Base-by-base conservation (phyloP, 2,888 invertebrate species). In the Pyrgus malvae region DNA sequence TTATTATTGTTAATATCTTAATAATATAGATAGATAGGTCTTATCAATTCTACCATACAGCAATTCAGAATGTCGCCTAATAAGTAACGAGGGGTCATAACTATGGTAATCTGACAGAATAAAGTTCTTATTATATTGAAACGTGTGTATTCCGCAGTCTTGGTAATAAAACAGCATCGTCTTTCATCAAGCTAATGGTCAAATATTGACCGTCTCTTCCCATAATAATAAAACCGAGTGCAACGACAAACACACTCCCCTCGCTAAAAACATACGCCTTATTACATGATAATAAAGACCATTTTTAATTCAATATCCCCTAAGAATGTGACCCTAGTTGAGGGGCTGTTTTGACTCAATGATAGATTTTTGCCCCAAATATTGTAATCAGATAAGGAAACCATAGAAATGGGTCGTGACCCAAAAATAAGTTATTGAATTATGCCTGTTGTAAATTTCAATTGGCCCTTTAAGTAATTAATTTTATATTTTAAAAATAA, bases 101-200 rank as follows among this genome's bases (percentile, higher is more conserved):
- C n/a, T n/a, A n/a, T n/a, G n/a, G 7, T 5, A 6, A 1, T 9
- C 27, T 9, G 2, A 27, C 27, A 27, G 8, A 27, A 29, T 11
- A 29, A 50, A 21, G 21, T 14, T 2, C n/a, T 1, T n/a, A 9
- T 27, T 7, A 27, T 12, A 31, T 31, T n/a, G n/a, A 14, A 31
- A 31, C n/a, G 29, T 37, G 37, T 17, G 21, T 38, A 38, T 7
- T 38, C 41, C 33, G 25, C 31, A 38, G 45, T 40, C 41, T 56
- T 33, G 21, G 33, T 40, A 35, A 62, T 65, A 65, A 67, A 67
- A 66, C 67, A 48, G 59, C 56, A 58, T 58, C 57, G 61, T 66
- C 66, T 74, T 78, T 73, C 74, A 81, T 84, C 69, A 75, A 67
- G 62, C 61, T 80, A 80, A 80, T 82, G 76, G 75, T 58, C 74